Evolutionary conservation across 2,797 vertebrate species (phyloP).

Genomic region (Anabacerthia variegaticeps): DNA sequence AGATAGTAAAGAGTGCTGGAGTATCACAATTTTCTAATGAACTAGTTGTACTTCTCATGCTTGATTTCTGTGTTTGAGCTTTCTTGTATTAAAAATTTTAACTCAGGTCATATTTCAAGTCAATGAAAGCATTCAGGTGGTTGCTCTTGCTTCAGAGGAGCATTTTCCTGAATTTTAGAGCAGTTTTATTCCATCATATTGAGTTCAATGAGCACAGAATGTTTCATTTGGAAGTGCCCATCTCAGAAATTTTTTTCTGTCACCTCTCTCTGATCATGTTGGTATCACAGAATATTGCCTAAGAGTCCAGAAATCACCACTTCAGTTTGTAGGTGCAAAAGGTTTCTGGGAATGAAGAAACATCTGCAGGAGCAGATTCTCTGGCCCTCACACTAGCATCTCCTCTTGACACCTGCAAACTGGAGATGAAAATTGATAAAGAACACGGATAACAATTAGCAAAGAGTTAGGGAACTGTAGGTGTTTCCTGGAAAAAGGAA

Average conservation of each 20-base stretch:
- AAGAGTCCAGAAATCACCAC: neutral
- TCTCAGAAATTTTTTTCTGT: neutral
- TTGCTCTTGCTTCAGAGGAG: neutral
- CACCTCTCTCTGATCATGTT: neutral
- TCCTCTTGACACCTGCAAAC: neutral
- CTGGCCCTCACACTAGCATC: neutral
- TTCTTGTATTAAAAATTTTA: neutral
- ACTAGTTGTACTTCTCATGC: neutral
- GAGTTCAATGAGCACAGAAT: neutral
- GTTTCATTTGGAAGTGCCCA: neutral
- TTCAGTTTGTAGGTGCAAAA: neutral
- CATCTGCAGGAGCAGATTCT: neutral
- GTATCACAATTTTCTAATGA: neutral
- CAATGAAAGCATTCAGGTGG: neutral
- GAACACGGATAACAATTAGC: neutral
- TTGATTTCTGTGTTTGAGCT: neutral
- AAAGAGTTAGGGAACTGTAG: neutral
- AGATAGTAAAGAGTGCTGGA: neutral
- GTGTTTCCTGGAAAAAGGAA: neutral
- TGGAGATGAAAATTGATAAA: neutral
- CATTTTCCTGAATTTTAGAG: constrained; percentile 14
- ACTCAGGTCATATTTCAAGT: neutral
- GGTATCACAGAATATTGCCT: neutral
- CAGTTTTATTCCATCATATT: neutral
- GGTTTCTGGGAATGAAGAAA: neutral